Evolutionary conservation across 1,140 invertebrate species (phyloP), one percentile per base, ranked within the genome.

Genomic region (Drusus annulatus): DNA sequence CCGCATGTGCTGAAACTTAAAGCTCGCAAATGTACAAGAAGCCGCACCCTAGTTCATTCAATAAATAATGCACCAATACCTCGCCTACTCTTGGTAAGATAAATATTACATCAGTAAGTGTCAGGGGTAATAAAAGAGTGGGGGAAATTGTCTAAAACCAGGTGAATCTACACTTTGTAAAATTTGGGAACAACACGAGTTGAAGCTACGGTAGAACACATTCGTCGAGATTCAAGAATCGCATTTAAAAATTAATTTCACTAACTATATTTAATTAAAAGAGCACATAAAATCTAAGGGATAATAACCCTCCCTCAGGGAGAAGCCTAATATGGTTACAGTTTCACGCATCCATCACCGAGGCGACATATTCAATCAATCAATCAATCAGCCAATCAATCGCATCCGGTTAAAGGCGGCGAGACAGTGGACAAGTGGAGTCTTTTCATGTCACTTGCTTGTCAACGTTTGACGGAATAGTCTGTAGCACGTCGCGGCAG

Each of bases 41-140:
- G 68, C 45, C 45, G 19, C 68, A 71, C 25, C 68, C 52, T 23
- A 51, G 45, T 25, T 16, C 2, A 10, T 50, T 3, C 50, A 68
- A 71, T 71, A 71, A 71, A 71, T 71, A 71, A 52, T 71, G 68
- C 68, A 71, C 45, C 68, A 71, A 71, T 71, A 71, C 68, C 68
- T 52, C 17, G 63, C 63, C 10, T n/a, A n/a, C 54, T 58, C 23
- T 60, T 23, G 56, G 56, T 60, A 60, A 60, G 56, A 60, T 60
- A 23, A 60, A 60, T 17, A 5, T 28, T 28, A 28, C 25, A 28
- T 60, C 16, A 60, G 7, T 60, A 17, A 60, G 23, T 60, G 56
- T 60, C 56, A 23, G 56, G 17, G 56, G 4, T 60, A 60, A 17
- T 60, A 60, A 60, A 23, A 28, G 21, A 15, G 25, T 2, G 10